phyloP scores from a whole-genome alignment of 2,797 vertebrate species.

The Eutrigla gurnardus region DNA sequence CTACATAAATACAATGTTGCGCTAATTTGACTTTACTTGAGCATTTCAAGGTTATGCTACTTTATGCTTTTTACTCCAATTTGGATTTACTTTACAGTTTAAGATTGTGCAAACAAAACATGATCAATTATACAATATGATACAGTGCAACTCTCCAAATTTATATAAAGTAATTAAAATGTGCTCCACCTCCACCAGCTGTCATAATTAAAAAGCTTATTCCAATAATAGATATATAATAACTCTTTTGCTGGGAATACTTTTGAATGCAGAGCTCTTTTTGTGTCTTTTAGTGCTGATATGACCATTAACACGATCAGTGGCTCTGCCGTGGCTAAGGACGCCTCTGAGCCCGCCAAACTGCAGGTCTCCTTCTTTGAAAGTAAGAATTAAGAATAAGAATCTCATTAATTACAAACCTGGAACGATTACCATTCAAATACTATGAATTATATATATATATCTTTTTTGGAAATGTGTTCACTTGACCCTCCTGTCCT shows the following conservation, averaged over 20 bases:
- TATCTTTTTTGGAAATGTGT: background rate
- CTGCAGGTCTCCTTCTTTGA: constrained; percentile 85
- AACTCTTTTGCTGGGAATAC: background rate
- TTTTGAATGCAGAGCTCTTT: background rate
- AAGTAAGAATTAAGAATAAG: constrained; percentile 54
- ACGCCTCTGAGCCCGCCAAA: constrained; percentile 86
- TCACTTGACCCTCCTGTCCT: background rate
- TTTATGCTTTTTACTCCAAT: background rate
- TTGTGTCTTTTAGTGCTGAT: constrained; percentile 50
- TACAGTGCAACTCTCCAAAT: background rate
- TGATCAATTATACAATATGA: background rate
- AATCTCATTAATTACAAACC: background rate
- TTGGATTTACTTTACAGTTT: background rate
- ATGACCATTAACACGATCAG: constrained; percentile 64
- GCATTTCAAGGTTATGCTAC: background rate
- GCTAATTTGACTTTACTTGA: background rate
- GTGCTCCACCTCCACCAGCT: background rate
- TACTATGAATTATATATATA: background rate
- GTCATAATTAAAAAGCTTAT: background rate
- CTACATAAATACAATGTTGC: background rate
- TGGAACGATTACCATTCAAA: background rate
- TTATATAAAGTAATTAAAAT: background rate
- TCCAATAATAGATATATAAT: background rate
- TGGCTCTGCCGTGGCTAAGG: constrained; percentile 77
- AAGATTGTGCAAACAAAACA: background rate